phyloP scores from a whole-genome alignment of 1,140 invertebrate genomes.

The Lordiphosa stackelbergi region DNA sequence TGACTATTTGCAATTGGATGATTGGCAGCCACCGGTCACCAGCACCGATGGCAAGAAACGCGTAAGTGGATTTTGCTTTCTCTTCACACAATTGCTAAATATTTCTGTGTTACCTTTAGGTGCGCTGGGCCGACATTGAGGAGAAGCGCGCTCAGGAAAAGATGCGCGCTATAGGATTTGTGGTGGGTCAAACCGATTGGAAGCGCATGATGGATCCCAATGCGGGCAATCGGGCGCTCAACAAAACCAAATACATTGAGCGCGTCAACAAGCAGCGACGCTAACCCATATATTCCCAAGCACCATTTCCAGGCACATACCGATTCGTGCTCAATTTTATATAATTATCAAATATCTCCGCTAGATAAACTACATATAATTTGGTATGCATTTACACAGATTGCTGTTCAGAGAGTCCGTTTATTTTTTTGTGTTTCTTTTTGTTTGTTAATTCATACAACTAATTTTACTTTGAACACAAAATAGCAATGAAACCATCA shows the following conservation, averaged over 20 bases:
- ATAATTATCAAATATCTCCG: not conserved
- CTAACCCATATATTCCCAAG: constrained; percentile 16
- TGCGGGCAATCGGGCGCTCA: constrained; percentile 91
- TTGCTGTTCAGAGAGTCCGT: too few species aligned
- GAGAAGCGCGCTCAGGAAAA: constrained; percentile 92
- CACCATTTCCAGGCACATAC: constrained; percentile 5
- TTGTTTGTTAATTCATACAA: too few species aligned
- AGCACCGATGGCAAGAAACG: constrained; percentile 91
- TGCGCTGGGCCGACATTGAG: constrained; percentile 98
- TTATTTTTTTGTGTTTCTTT: too few species aligned
- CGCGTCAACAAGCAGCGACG: constrained; percentile 68
- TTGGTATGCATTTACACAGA: constrained; percentile 17
- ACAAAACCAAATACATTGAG: constrained; percentile 95
- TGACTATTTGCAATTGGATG: constrained; percentile 93
- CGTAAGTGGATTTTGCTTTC: constrained; percentile 79
- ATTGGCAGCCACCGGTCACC: constrained; percentile 80
- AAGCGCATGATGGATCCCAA: constrained; percentile 94
- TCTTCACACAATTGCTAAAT: not conserved
- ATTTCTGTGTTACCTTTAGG: constrained; percentile 80
- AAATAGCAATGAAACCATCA: too few species aligned
- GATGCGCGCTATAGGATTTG: constrained; percentile 94
- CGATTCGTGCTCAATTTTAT: constrained; percentile 1
- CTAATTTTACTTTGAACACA: too few species aligned
- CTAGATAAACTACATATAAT: not conserved
- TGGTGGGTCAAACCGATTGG: constrained; percentile 97